A percentile compares a stretch with the other conserved stretches of the same genome.
Evolutionary conservation across 2,113 vertebrate genomes (phyloP).

Genomic region (Xiphophorus couchianus): DNA sequence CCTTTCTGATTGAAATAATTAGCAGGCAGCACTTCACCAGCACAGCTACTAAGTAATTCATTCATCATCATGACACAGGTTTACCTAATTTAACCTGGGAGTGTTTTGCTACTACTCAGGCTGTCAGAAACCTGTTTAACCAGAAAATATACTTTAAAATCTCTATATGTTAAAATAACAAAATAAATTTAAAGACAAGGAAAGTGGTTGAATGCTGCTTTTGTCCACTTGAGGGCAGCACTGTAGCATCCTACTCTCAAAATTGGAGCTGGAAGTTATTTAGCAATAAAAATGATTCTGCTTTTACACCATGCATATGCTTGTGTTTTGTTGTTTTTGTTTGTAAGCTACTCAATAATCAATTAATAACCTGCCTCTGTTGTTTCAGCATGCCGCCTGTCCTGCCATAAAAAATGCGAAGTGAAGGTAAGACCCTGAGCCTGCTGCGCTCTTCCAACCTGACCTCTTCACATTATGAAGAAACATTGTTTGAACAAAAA

Average conservation of each 20-base stretch:
- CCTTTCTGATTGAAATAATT: conserved; percentile 13
- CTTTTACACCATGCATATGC: background rate
- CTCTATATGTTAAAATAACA: background rate
- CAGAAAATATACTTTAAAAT: background rate
- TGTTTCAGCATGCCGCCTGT: conserved; percentile 82
- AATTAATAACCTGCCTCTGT: background rate
- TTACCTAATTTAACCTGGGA: background rate
- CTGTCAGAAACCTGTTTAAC: conserved; percentile 14
- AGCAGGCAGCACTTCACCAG: conserved; percentile 13
- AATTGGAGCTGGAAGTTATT: conserved; percentile 2
- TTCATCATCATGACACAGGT: conserved; percentile 24
- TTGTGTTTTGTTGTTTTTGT: background rate
- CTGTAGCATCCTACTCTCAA: conserved; percentile 13
- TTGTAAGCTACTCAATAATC: background rate
- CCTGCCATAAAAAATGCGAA: conserved; percentile 89
- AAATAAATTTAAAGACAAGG: background rate
- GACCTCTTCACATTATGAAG: too few relatives aligned
- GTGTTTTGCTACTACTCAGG: conserved; percentile 17
- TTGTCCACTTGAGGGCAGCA: conserved; percentile 69
- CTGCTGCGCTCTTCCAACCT: background rate
- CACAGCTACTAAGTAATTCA: background rate
- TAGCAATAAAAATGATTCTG: background rate
- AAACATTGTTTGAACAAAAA: too few relatives aligned
- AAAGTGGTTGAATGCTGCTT: conserved; percentile 4
- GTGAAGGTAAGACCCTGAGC: conserved; percentile 83